Evolutionary conservation across 2,888 invertebrate species (phyloP).

Genomic region (Chrysodeixis includens): DNA sequence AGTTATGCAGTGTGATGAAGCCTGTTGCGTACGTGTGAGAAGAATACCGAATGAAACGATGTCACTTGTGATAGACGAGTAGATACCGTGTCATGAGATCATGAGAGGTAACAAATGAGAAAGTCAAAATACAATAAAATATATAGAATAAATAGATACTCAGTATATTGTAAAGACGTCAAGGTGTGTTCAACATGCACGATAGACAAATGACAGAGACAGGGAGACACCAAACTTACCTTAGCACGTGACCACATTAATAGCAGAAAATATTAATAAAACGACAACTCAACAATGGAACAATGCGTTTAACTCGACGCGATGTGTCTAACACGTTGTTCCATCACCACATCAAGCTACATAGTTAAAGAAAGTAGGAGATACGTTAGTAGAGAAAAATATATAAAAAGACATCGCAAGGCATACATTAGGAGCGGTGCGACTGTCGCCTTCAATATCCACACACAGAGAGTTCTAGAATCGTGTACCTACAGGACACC

Average conservation of each 20-base stretch:
- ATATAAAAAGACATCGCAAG: slow-evolving; percentile 83
- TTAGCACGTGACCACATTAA: slow-evolving; percentile 69
- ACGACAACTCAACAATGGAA: slow-evolving; percentile 74
- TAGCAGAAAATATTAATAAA: slow-evolving; percentile 71
- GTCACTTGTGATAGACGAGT: slow-evolving; percentile 64
- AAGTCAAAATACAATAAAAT: slow-evolving; percentile 74
- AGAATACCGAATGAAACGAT: slow-evolving; percentile 74
- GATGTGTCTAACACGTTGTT: slow-evolving; percentile 75
- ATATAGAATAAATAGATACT: slow-evolving; percentile 67
- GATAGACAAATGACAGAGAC: slow-evolving; percentile 78
- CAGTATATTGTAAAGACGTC: slow-evolving; percentile 66
- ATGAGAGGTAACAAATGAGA: slow-evolving; percentile 82
- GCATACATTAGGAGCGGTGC: slow-evolving; percentile 86
- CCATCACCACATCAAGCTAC: slow-evolving; percentile 84
- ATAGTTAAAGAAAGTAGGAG: slow-evolving; percentile 75
- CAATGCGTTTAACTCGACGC: slow-evolving; percentile 74
- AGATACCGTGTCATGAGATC: slow-evolving; percentile 78
- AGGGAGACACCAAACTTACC: slow-evolving; percentile 86
- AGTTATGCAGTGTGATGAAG: slow-evolving; percentile 73
- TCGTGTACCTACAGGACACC: slow-evolving; percentile 75
- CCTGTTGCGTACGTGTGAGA: slow-evolving; percentile 66
- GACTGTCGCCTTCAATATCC: slow-evolving; percentile 85
- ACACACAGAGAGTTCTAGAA: slow-evolving; percentile 72
- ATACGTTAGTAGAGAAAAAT: slow-evolving; percentile 80
- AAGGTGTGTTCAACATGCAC: slow-evolving; percentile 81